These are phyloP conservation scores for Labroides dimidiatus DNA, from an alignment of 2,797 vertebrate species.

Conservation along the genomic window DNA sequence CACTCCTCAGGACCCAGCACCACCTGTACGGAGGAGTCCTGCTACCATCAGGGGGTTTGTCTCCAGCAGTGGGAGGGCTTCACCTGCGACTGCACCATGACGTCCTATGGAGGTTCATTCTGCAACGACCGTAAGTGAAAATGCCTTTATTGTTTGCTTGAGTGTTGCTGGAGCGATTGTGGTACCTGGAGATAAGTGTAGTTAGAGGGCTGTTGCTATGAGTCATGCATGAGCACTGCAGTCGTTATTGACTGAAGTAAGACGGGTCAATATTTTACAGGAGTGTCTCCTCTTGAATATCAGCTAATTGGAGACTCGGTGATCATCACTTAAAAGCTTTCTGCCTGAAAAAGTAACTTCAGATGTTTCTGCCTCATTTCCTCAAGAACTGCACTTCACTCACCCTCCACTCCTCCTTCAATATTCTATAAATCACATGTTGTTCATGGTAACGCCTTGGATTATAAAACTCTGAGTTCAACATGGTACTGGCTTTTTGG, in stretches of 20 bases:
- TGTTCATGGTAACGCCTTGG: constrained; percentile 22
- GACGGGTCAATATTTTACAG: background rate
- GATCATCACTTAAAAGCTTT: too few species aligned
- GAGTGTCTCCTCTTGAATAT: background rate
- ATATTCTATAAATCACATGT: background rate
- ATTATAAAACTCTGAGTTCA: constrained; percentile 14
- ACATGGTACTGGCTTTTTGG: constrained; percentile 1
- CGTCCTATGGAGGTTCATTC: constrained; percentile 91
- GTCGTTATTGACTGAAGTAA: constrained; percentile 3
- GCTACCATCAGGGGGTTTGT: constrained; percentile 95
- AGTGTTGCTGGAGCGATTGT: constrained; percentile 28
- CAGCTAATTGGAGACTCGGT: background rate
- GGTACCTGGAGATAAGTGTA: too few species aligned
- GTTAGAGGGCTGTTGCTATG: background rate
- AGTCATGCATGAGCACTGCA: background rate
- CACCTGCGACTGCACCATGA: constrained; percentile 95
- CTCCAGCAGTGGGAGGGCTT: constrained; percentile 97
- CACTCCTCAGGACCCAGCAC: constrained; percentile 89
- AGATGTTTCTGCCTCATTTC: background rate
- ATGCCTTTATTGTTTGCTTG: background rate
- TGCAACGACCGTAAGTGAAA: constrained; percentile 93
- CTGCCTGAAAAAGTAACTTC: constrained; percentile 1
- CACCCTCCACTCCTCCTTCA: background rate
- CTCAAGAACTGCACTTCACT: background rate
- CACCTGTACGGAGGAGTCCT: constrained; percentile 96